Base-by-base conservation (phyloP, 1,140 invertebrate species). In the Drosophila pallidifrons region DNA sequence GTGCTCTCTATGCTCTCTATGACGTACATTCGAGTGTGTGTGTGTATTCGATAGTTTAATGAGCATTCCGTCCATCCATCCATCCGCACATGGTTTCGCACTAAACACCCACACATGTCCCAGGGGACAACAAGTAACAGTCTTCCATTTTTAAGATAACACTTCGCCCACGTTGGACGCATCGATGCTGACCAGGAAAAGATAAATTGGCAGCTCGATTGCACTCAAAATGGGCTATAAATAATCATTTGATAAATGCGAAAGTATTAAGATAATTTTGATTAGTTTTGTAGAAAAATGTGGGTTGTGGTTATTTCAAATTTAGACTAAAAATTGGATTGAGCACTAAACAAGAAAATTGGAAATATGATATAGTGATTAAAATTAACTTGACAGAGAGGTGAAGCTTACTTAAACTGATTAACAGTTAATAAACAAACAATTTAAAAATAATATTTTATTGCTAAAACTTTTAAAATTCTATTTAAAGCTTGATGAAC, bases 1-100 rank as follows among this genome's bases (percentile, higher is more conserved):
- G 69, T 59, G 54, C 35, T 38, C 35, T 8, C 11, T 57, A 15
- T 54, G 28, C 35, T 8, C 11, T 57, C 35, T 54, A 28, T 54
- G 28, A 54, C 30, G 30, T 32, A 32, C 6, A 32, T 32, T 7
- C 32, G 7, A 7, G 7, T 32, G 32, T 32, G 7, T 8, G n/a
- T 13, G 7, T 54, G 13, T 54, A 15, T 5, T 5, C 41, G 41
- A 13, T 43, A 35, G 51, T 54, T 54, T 54, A 54, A 54, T 54
- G 51, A 54, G 30, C 51, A 35, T 6, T 15, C 13, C 30, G 7
- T 13, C 51, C 54, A 25, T 20, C 16, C 16, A 20, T 25, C 20
- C 20, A 25, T 25, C 20, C 20, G 20, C 20, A 13, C 41, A 13
- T 43, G 41, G 41, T 13, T 43, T 43, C 41, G 11, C 10, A 38